phyloP scores from a whole-genome alignment of 2,797 vertebrate species.

The Sebastes miniatus region DNA sequence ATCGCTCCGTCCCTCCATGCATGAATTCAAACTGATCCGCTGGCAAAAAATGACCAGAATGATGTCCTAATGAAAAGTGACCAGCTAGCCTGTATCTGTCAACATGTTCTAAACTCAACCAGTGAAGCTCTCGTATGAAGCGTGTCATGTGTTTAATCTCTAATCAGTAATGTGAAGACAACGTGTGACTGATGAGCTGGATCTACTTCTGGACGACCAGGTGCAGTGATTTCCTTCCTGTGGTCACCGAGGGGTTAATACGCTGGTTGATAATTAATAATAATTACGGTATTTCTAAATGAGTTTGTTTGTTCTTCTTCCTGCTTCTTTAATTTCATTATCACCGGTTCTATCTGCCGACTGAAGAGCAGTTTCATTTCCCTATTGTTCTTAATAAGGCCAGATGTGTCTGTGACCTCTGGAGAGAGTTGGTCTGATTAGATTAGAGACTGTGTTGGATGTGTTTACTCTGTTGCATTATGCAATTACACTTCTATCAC shows the following conservation, averaged over 20 bases:
- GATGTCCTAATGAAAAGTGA: too few relatives aligned
- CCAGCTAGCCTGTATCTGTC: neutral
- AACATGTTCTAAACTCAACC: too few relatives aligned
- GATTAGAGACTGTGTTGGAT: slow-evolving; percentile 20
- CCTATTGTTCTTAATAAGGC: slow-evolving; percentile 32
- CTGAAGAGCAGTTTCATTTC: slow-evolving; percentile 7
- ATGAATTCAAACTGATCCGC: too few relatives aligned
- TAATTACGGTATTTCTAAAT: too few relatives aligned
- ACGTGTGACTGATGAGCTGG: neutral
- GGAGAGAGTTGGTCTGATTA: slow-evolving; percentile 29
- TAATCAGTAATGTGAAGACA: neutral
- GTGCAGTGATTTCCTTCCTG: too few relatives aligned
- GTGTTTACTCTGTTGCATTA: slow-evolving; percentile 8
- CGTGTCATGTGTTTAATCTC: neutral
- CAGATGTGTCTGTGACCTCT: slow-evolving; percentile 46
- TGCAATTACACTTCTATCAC: slow-evolving; percentile 30
- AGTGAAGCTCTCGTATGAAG: neutral
- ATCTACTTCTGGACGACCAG: too few relatives aligned
- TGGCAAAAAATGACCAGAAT: too few relatives aligned
- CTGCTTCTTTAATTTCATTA: slow-evolving; percentile 28
- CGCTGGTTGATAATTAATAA: too few relatives aligned
- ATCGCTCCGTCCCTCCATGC: too few relatives aligned
- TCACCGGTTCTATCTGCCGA: neutral
- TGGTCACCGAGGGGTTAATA: too few relatives aligned
- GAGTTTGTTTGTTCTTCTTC: neutral